Base-by-base conservation (phyloP, 2,113 vertebrate genomes). In the Urocitellus parryii region DNA sequence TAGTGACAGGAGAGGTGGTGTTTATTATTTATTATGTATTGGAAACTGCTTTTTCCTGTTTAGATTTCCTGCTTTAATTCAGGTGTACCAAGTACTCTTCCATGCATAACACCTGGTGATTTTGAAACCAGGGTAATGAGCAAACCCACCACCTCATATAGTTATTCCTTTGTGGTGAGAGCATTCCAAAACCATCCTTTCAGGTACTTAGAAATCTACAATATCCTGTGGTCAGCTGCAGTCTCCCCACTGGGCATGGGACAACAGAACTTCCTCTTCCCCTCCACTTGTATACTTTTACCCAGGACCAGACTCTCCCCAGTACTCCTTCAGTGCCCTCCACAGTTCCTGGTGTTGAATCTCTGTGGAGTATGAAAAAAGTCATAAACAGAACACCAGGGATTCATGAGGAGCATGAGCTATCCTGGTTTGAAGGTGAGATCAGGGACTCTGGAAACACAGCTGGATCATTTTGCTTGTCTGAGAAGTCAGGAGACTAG, bases 181-280 rank as follows among this genome's bases (percentile, higher is more conserved):
- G 42, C 42, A 45, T 45, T 45, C 42, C 5, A 45, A 45, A 45
- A 45, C 42, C 42, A 45, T 45, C 6, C 42, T 45, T 45, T 45
- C 42, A 45, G 42, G 5, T 5, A 45, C 42, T 45, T 45, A 45
- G 42, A 45, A 45, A 45, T 45, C 6, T 45, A 45, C 42, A 45
- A 45, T 45, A 45, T 45, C 42, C 42, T 45, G 5, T 45, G 6
- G 42, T 7, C 42, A 45, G 4, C 45, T 29, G 34, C 2, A 17
- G 2, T 42, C 16, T 29, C 29, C 16, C 8, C 18, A 24, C 29
- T 18, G 14, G 0, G 39, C 10, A 42, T 0, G 51, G 34, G 45
- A 45, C 3, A 18, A 3, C 6, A 10, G 20, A 3, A 17, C n/a
- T 39, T 53, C 18, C 10, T 39, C 42, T 32, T 39, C 39, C 48